Evolutionary conservation across 2,113 vertebrate species (phyloP).

Genomic region (Eulemur macaco): DNA sequence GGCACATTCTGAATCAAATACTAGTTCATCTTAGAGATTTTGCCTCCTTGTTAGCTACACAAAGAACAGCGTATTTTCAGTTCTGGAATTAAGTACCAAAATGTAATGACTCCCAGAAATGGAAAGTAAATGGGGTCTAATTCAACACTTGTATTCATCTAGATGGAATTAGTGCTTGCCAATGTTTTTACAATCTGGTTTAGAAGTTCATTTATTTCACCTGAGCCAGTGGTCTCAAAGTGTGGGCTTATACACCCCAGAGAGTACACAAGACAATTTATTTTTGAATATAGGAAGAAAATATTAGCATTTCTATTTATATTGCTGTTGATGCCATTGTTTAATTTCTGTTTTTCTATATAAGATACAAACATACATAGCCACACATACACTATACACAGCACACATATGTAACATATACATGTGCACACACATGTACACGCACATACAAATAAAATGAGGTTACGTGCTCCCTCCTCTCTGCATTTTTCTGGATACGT

Average conservation of each 20-base stretch:
- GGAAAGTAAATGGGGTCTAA: background rate
- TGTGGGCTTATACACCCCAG: background rate
- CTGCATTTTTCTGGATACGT: background rate
- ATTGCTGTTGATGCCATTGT: background rate
- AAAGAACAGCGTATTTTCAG: background rate
- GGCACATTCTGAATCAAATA: background rate
- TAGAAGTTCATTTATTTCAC: conserved; percentile 17
- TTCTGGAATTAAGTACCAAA: background rate
- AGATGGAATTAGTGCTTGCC: background rate
- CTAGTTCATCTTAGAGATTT: background rate
- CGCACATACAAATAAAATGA: background rate
- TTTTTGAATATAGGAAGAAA: conserved; percentile 10
- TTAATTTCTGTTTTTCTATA: background rate
- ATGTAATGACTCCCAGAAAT: background rate
- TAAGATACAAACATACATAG: background rate
- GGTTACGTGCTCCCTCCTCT: background rate
- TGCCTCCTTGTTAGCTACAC: conserved; percentile 8
- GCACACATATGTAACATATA: background rate
- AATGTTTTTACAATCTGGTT: background rate
- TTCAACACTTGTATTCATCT: background rate
- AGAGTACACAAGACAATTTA: background rate
- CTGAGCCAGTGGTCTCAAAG: background rate
- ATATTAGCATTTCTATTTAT: background rate
- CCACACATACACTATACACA: background rate
- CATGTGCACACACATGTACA: accelerated